Evolutionary conservation across 1,140 invertebrate species (phyloP).

Genomic region (Cephus cinctus): DNA sequence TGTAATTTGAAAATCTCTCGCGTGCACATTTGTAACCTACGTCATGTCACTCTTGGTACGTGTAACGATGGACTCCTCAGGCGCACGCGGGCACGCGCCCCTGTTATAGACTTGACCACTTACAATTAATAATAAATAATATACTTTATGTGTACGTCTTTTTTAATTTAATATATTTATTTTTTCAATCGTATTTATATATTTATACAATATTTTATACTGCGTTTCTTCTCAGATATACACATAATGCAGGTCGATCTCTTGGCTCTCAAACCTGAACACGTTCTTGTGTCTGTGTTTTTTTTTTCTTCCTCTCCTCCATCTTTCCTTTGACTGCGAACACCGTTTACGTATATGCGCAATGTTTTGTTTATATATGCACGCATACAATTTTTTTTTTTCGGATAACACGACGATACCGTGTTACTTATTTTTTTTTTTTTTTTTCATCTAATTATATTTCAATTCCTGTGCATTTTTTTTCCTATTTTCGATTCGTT

Average conservation of each 20-base stretch:
- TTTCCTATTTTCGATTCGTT: slow-evolving; percentile 12
- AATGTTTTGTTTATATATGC: no score
- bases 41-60: background rate
- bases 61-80: background rate
- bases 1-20: background rate
- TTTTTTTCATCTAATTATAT: slow-evolving; percentile 13
- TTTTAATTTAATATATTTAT: slow-evolving; percentile 57
- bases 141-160: slow-evolving; percentile 46
- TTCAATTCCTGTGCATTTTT: slow-evolving; percentile 10
- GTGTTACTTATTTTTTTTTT: no score
- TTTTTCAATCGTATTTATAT: slow-evolving; percentile 56
- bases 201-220: slow-evolving; percentile 57
- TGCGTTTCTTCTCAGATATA: slow-evolving; percentile 41
- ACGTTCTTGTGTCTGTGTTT: no score
- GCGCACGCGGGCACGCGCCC: slow-evolving; percentile 12
- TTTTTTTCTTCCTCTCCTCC: no score
- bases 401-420: no score
- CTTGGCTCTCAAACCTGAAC: slow-evolving; percentile 51
- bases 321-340: no score
- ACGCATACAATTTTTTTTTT: no score
- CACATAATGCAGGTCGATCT: slow-evolving; percentile 46
- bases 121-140: slow-evolving; percentile 34
- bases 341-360: no score
- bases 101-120: slow-evolving; percentile 39
- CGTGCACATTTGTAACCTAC: background rate